phyloP scores from a whole-genome alignment of 2,888 invertebrate genomes.

The Pterobdella sp. region DNA sequence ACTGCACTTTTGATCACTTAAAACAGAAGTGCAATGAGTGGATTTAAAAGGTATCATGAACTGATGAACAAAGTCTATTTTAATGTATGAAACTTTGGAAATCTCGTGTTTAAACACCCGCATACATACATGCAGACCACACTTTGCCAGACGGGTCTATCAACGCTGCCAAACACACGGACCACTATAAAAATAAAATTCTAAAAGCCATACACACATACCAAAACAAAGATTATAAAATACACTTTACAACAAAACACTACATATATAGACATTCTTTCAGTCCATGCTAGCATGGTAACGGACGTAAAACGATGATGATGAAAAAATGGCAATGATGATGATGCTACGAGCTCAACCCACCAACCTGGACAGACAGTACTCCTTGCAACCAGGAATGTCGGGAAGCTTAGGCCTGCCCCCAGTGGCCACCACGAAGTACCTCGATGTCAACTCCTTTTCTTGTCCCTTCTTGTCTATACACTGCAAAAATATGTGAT shows the following conservation, averaged over 20 bases:
- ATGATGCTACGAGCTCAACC: too few species aligned
- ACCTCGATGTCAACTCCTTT: conserved; percentile 50
- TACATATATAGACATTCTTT: neutral
- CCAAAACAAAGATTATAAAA: neutral
- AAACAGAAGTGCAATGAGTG: too few species aligned
- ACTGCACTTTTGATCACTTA: too few species aligned
- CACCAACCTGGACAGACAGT: conserved; percentile 54
- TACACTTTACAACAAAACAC: neutral
- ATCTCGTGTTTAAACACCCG: neutral
- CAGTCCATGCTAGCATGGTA: too few species aligned
- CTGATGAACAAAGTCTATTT: too few species aligned
- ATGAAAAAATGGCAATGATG: too few species aligned
- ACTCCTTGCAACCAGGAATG: conserved; percentile 53
- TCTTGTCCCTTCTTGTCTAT: conserved; percentile 48
- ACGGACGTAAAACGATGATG: too few species aligned
- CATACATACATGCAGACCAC: neutral
- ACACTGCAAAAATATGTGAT: conserved; percentile 40
- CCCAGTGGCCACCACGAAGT: conserved; percentile 55
- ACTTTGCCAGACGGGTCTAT: too few species aligned
- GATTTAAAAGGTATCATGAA: too few species aligned
- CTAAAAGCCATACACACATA: neutral
- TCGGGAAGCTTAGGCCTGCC: conserved; percentile 55
- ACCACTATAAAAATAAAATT: too few species aligned
- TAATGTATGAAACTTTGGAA: too few species aligned
- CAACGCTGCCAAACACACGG: too few species aligned